A percentile compares a stretch with the other conserved stretches of the same genome.
Evolutionary conservation across 2,113 vertebrate species (phyloP).

Genomic region (Gallinago media): DNA sequence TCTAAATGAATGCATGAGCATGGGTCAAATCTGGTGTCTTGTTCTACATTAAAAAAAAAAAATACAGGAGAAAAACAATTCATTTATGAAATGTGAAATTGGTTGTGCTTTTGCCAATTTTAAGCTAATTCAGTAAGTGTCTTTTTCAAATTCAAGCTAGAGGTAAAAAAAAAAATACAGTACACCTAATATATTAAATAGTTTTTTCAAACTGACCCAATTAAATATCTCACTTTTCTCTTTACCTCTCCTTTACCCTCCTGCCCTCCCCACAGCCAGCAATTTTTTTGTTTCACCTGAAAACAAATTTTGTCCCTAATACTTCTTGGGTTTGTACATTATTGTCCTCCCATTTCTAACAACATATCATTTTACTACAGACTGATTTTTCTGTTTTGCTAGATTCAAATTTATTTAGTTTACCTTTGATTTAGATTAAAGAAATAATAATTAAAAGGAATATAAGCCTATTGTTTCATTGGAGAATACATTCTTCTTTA

Average conservation of each 20-base stretch:
- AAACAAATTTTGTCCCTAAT: not conserved
- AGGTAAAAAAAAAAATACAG: not conserved
- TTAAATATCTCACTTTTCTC: not conserved
- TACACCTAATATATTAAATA: accelerated
- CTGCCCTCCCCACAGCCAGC: accelerated
- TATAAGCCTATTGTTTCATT: not conserved
- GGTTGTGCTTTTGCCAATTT: not conserved
- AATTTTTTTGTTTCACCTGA: not conserved
- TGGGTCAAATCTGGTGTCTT: not conserved
- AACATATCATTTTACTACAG: not conserved
- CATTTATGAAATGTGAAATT: not conserved
- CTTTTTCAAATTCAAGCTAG: not conserved
- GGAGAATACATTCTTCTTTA: not conserved
- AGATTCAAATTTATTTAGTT: not conserved
- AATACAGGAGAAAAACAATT: not conserved
- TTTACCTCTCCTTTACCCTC: not conserved
- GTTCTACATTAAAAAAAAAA: not conserved
- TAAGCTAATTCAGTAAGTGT: not conserved
- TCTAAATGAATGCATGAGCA: not conserved
- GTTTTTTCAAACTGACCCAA: not conserved
- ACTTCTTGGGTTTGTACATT: not conserved
- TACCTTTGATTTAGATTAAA: not conserved
- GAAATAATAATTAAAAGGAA: not conserved
- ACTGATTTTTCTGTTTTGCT: not conserved
- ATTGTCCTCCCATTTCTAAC: not conserved